Evolutionary conservation across 37 sponge, comb jelly and placozoan species (phyloP), one percentile per base, ranked within the genome.

Genomic region (Aphrocallistes beatrix): DNA sequence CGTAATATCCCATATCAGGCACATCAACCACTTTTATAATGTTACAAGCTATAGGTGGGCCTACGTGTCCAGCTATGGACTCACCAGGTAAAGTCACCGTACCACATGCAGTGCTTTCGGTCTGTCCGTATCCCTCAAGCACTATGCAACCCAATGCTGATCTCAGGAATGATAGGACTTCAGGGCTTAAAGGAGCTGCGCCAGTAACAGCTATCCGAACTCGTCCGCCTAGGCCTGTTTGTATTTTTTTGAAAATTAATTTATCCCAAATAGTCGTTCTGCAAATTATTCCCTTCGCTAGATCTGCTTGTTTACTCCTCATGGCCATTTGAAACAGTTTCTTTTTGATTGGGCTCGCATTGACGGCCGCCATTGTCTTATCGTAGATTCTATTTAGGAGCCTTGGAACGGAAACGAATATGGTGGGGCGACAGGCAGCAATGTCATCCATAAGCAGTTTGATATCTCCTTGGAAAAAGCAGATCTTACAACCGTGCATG

Each of bases 91-190:
- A 37, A n/a, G 93, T 91, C 28, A 92, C 6, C 3, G 89, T 85
- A 69, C 89, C 83, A 0, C 87, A 94, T 0, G 95, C 95, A 34
- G 88, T 81, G 48, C 88, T 88, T 84, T 97, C 99, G 37, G 99
- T 97, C 87, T 97, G 99, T 3, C 99, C 99, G 88, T 97, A 97
- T 16, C 99, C 99, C 88, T 97, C 93, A 60, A 89, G 40, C 39
- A 96, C 93, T 81, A 34, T 39, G 38, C 93, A 93, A 25, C 98
- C 98, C 21, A 93, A 85, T 0, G 92, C 89, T 40, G 81, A 82
- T 36, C 93, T 87, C 1, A 91, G 84, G 87, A 97, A 97, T 40
- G 86, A 39, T 83, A 97, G n/a, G 13, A 97, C 94, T 17, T 86
- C 85, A 0, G 39, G 49, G 39, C 90, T 88, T 81, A 97, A 91